Evolutionary conservation across 2,888 invertebrate species (phyloP).

Genomic region (Sinodicranocentrus sp.): DNA sequence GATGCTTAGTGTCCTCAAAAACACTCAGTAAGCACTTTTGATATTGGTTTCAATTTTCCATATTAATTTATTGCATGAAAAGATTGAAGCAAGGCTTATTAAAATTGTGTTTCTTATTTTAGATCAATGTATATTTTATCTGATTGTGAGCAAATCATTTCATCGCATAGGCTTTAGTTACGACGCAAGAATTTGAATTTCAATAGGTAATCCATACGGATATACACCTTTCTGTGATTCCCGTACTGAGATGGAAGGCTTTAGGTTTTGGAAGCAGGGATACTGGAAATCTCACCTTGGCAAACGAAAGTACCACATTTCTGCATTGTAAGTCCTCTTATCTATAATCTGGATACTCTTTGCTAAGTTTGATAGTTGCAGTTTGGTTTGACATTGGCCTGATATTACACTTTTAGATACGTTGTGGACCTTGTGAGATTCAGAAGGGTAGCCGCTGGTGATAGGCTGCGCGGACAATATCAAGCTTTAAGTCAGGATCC

Average conservation of each 20-base stretch:
- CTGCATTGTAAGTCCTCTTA: slow-evolving; percentile 83
- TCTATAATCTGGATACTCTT: too few relatives aligned
- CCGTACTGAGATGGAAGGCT: slow-evolving; percentile 99
- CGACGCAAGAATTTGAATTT: slow-evolving; percentile 98
- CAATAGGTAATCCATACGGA: slow-evolving; percentile 89
- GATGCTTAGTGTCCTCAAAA: slow-evolving; percentile 98
- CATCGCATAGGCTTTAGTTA: too few relatives aligned
- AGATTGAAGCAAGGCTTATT: too few relatives aligned
- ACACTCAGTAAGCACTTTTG: slow-evolving; percentile 86
- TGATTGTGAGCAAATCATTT: too few relatives aligned
- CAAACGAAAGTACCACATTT: slow-evolving; percentile 95
- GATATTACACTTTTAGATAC: slow-evolving; percentile 80
- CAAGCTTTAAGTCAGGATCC: slow-evolving; percentile 99
- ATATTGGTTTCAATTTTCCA: too few relatives aligned
- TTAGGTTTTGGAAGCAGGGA: slow-evolving; percentile 99
- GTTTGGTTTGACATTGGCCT: slow-evolving; percentile 3
- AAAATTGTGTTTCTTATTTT: too few relatives aligned
- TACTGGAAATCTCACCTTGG: slow-evolving; percentile 99
- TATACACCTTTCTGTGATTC: slow-evolving; percentile 99
- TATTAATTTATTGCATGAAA: too few relatives aligned
- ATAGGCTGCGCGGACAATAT: slow-evolving; percentile 97
- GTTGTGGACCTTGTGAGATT: slow-evolving; percentile 98
- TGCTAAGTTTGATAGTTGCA: too few relatives aligned
- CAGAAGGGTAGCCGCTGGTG: slow-evolving; percentile 98
- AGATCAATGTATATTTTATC: too few relatives aligned